These are phyloP conservation scores for Phenganax subtilis DNA, from an alignment of 92 coral and sea anemone species.

Conservation along the genomic window DNA sequence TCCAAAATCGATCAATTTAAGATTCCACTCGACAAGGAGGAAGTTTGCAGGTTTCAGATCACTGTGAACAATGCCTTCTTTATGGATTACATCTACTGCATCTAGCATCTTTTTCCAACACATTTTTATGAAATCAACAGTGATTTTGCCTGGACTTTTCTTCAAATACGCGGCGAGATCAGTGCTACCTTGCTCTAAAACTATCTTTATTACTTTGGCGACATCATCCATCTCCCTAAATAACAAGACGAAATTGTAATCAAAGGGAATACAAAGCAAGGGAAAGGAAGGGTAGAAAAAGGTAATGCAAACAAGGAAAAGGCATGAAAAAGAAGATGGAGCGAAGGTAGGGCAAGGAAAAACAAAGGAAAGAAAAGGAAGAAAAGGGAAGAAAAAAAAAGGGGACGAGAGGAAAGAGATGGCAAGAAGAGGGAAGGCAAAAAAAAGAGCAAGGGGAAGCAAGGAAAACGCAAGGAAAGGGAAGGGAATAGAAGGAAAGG, in stretches of 20 bases:
- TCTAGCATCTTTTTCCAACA: constrained; percentile 95
- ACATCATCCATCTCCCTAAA: constrained; percentile 82
- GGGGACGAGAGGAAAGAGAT: too few relatives aligned
- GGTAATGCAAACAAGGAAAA: too few relatives aligned
- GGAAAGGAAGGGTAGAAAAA: too few relatives aligned
- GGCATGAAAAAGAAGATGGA: too few relatives aligned
- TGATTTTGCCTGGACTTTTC: constrained; percentile 72
- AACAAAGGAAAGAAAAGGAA: too few relatives aligned
- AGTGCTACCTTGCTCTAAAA: constrained; percentile 87
- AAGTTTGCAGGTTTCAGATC: constrained; percentile 98
- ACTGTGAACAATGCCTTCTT: constrained; percentile 77
- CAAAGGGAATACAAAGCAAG: too few relatives aligned
- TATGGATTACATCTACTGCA: constrained; percentile 86
- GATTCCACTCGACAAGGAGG: constrained; percentile 79
- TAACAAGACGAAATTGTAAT: neutral
- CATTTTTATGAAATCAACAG: constrained; percentile 57
- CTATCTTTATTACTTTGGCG: constrained; percentile 62
- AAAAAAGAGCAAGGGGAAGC: too few relatives aligned
- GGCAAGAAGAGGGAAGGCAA: too few relatives aligned
- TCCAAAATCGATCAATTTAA: constrained; percentile 92
- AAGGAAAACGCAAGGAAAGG: too few relatives aligned
- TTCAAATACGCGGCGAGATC: constrained; percentile 82
- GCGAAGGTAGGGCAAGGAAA: too few relatives aligned
- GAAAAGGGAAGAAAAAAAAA: too few relatives aligned
- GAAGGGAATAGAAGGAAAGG: too few relatives aligned